phyloP scores from a whole-genome alignment of 2,888 invertebrate genomes.

The Ormyrus pomaceus region DNA sequence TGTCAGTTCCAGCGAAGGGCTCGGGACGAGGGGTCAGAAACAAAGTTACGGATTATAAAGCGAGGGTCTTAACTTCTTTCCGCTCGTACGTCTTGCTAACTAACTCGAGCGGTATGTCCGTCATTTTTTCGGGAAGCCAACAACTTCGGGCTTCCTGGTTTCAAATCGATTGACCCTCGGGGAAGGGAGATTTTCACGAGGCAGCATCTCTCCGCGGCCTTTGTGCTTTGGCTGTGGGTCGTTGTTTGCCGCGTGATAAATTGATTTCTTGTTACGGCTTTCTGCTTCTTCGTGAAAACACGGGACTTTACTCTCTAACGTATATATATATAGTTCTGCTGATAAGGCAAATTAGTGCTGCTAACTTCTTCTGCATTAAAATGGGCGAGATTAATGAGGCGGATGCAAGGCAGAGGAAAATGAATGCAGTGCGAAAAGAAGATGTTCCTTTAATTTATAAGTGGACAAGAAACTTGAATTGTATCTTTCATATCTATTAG shows the following conservation, averaged over 20 bases:
- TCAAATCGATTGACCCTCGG: constrained; percentile 23
- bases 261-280: constrained; percentile 17
- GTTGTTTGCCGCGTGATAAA: constrained; percentile 13
- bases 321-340: constrained; percentile 12
- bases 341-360: constrained; percentile 33
- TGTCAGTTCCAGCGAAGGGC: constrained; percentile 1
- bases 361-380: constrained; percentile 14
- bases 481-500: no score
- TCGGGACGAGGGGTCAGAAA: neutral
- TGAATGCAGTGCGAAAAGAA: no score
- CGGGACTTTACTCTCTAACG: constrained; percentile 16
- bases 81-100: constrained; percentile 8
- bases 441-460: no score
- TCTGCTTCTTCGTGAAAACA: constrained; percentile 15
- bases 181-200: neutral
- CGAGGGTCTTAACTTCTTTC: constrained; percentile 7
- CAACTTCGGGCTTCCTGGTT: neutral
- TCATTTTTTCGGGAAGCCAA: neutral
- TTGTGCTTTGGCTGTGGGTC: no score
- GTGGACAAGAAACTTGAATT: no score
- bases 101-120: constrained; percentile 9
- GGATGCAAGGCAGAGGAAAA: no score
- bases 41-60: constrained; percentile 7
- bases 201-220: no score
- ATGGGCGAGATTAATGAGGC: neutral